Base-by-base conservation (phyloP, 2,797 vertebrate genomes). In the Meriones psammophilus region DNA sequence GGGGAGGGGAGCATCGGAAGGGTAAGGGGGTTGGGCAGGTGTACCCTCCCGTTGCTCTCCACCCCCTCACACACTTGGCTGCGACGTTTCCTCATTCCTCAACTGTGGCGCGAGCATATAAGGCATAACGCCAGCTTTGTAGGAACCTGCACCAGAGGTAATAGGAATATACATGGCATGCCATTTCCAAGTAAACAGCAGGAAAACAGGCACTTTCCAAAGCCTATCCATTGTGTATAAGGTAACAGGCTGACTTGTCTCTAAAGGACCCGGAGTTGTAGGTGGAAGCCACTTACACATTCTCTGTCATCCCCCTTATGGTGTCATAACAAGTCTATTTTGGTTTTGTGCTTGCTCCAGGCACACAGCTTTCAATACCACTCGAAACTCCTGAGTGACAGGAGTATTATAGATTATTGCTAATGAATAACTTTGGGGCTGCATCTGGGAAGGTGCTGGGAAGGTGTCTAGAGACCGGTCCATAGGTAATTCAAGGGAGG, bases 311-410 rank as follows among this genome's bases (percentile, higher is more conserved):
- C 4, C 28, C 26, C 46, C 42, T 30, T 88, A 36, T 50, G 4
- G 50, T 71, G 77, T 18, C 60, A 69, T 66, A 77, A 89, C 91
- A 86, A 80, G 30, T 20, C 87, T 30, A 68, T 74, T 95, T 87
- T 92, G 33, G 46, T 50, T 91, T 80, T 77, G 76, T 66, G 94
- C 56, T 33, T 42, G 28, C 54, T 92, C 71, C 30, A 88, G 76
- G 64, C 39, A 95, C 39, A 97, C n/a, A 76, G 18, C 17, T 93
- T 96, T 73, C 73, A 60, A 92, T 84, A 50, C 54, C 30, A 54
- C 5, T 50, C 22, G 83, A 54, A 77, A 73, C 71, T 68, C 68
- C 78, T 58, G 46, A 66, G 50, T 12, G 36, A 78, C n/a, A 64
- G 28, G n/a, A 54, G 14, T 42, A 58, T 46, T 77, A 84, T 90